Base-by-base conservation (phyloP, 1,140 invertebrate species). In the Matsumurasca onukii region DNA sequence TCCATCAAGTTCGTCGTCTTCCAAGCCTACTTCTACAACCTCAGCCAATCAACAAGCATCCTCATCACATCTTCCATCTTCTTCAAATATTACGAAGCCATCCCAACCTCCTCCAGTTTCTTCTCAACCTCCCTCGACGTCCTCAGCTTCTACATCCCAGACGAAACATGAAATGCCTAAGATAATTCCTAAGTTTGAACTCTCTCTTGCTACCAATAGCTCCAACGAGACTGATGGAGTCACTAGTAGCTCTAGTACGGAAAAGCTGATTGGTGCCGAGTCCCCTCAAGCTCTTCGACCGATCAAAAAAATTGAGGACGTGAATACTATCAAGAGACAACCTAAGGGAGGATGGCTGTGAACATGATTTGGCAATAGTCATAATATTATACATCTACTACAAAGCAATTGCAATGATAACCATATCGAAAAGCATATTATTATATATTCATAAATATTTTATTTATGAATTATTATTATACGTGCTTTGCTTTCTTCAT, bases 261-360 rank as follows among this genome's bases (percentile, higher is more conserved):
- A 84, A 48, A 75, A 80, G 24, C 72, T 83, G 49, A 78, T 83
- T n/a, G 78, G 76, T 13, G 75, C 77, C 0, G 48, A 78, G 0
- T 80, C 80, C 3, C 78, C 78, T 9, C 69, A 74, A 48, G 73
- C 76, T 29, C 70, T 80, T 15, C 70, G 78, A 62, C 75, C 79
- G 0, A 70, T 73, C 15, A 75, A 78, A 61, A 80, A 78, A 61
- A 76, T 83, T 3, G 80, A 81, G 17, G 82, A 83, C 24, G 79
- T 83, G 3, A 82, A 80, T 52, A 83, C 82, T 13, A 81, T 83
- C 34, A 83, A 81, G 73, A 72, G 82, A 70, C 15, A 59, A 24
- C 81, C 79, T 1, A 83, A 82, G 74, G 80, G 78, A 52, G 82
- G 82, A n/a, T 85, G 83, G 83, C 76, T 85, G 13, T 84, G 80